These are phyloP conservation scores for Osmerus mordax DNA, from an alignment of 2,113 vertebrate genomes.

Conservation along the genomic window DNA sequence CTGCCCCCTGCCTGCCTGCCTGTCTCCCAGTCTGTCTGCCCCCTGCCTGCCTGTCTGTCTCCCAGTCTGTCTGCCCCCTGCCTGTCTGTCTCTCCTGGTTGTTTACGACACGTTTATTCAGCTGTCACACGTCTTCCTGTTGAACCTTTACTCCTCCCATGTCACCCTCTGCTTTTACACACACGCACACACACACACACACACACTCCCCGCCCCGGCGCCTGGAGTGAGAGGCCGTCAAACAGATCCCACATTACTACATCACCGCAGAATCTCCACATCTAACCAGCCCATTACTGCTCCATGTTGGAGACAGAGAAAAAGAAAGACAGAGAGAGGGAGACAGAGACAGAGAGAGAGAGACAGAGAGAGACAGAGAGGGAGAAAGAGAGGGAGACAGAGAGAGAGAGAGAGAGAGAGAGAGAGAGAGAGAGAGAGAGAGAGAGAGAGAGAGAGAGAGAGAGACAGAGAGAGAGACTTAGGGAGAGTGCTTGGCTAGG, in stretches of 20 bases:
- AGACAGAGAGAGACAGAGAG: constrained; percentile 11
- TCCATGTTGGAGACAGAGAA: background rate
- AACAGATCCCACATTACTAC: constrained; percentile 17
- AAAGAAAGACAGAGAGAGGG: background rate
- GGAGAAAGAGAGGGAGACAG: constrained; percentile 11
- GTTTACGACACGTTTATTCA: constrained; percentile 67
- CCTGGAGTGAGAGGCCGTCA: constrained; percentile 20
- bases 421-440: constrained; percentile 1
- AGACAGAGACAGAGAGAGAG: background rate
- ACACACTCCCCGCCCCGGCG: constrained; percentile 1
- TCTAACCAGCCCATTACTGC: background rate
- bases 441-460: constrained; percentile 1
- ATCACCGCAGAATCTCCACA: constrained; percentile 25
- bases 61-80: no score
- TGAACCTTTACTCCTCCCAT: constrained; percentile 29
- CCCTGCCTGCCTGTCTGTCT: no score
- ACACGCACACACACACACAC: constrained; percentile 20
- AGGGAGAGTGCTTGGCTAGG: constrained; percentile 23
- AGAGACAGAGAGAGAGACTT: constrained; percentile 9
- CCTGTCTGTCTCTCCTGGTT: constrained; percentile 36
- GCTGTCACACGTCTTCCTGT: constrained; percentile 60
- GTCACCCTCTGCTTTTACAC: constrained; percentile 36
- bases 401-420: constrained; percentile 8
- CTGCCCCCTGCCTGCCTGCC: no score
- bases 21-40: no score